Conservation (phyloP, 2,888 invertebrate genomes). For the Corbicula japonica region DNA sequence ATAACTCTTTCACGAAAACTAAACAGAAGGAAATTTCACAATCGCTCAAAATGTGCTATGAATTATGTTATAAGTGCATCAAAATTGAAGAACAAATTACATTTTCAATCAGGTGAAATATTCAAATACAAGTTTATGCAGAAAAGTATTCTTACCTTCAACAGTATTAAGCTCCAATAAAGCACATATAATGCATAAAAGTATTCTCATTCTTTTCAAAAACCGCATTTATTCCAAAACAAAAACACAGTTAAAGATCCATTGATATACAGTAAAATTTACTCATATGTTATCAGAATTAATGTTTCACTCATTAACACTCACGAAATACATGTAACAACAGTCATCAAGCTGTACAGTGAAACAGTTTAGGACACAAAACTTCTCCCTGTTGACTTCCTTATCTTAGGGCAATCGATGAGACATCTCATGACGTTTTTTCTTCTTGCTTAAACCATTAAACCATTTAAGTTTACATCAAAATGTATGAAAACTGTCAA, state of each 20-base stretch:
- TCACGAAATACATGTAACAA: conserved; percentile 14
- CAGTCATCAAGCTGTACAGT: neutral
- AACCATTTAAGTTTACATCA: conserved; percentile 2
- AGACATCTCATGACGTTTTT: conserved; percentile 35
- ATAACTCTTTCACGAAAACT: too few relatives aligned
- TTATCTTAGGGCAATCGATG: conserved; percentile 57
- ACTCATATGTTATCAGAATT: neutral
- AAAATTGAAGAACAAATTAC: too few relatives aligned
- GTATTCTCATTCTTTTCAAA: neutral
- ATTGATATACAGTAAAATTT: neutral
- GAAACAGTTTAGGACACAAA: conserved; percentile 32
- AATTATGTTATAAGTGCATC: too few relatives aligned
- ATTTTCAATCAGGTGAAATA: neutral
- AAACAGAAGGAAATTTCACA: too few relatives aligned
- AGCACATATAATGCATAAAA: neutral
- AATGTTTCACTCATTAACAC: conserved; percentile 5
- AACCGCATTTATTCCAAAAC: conserved; percentile 12
- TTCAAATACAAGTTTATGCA: neutral
- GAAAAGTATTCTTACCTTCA: conserved; percentile 7
- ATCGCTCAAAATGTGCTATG: too few relatives aligned
- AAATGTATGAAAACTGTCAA: too few relatives aligned
- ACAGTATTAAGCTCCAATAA: neutral
- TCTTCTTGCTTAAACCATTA: neutral
- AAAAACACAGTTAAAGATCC: neutral
- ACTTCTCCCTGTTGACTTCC: conserved; percentile 60